These are phyloP conservation scores for Brachionus calyciflorus DNA, from an alignment of 1,140 invertebrate species.

Conservation along the genomic window DNA sequence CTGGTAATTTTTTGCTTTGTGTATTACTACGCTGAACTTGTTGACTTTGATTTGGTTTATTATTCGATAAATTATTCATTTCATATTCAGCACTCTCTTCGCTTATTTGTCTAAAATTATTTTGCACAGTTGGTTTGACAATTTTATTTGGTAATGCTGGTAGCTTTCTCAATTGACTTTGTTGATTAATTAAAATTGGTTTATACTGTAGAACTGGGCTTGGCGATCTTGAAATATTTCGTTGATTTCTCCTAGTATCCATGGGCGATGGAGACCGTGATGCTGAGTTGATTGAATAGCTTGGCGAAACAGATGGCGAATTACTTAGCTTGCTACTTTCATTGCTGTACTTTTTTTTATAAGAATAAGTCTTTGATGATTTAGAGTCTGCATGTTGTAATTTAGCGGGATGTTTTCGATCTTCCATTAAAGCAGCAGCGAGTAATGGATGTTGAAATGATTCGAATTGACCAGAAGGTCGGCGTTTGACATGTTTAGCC, in stretches of 20 bases:
- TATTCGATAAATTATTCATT: not conserved
- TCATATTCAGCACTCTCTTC: not conserved
- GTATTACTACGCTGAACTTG: not conserved
- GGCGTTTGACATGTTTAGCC: slow-evolving; percentile 1
- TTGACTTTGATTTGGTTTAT: not conserved
- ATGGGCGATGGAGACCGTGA: slow-evolving; percentile 10
- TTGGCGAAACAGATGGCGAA: slow-evolving; percentile 29
- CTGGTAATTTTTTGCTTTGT: not conserved
- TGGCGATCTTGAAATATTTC: slow-evolving; percentile 1
- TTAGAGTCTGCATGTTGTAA: not conserved
- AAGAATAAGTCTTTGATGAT: not conserved
- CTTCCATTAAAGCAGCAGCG: slow-evolving; percentile 42
- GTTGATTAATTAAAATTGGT: not conserved
- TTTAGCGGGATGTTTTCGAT: slow-evolving; percentile 2
- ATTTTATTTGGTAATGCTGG: not conserved
- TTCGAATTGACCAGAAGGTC: slow-evolving; percentile 43
- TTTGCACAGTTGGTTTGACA: not conserved
- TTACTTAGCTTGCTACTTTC: slow-evolving; percentile 19
- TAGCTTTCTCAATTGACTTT: not conserved
- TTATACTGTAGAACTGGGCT: not conserved
- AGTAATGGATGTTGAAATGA: slow-evolving; percentile 27
- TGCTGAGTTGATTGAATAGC: slow-evolving; percentile 11
- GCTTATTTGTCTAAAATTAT: not conserved
- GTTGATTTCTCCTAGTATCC: not conserved
- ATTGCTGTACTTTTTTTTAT: slow-evolving; percentile 1